phyloP scores from a whole-genome alignment of 2,888 invertebrate genomes.

The Drosophila melanosoma region DNA sequence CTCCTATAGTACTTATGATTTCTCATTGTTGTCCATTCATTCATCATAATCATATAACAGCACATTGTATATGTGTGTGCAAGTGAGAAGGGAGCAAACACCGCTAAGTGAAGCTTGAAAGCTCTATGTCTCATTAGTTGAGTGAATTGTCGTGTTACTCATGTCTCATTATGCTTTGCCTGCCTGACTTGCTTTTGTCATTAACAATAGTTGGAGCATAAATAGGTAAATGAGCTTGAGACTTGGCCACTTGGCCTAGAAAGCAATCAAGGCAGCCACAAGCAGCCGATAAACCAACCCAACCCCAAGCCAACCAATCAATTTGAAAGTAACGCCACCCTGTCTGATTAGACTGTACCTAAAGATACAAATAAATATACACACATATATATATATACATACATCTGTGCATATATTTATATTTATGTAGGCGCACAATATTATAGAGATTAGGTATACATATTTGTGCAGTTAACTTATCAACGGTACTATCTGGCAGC shows the following conservation, averaged over 20 bases:
- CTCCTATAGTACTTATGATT: slow-evolving; percentile 72
- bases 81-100: slow-evolving; percentile 51
- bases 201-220: slow-evolving; percentile 58
- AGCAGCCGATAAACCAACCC: slow-evolving; percentile 9
- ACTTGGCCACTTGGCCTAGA: slow-evolving; percentile 77
- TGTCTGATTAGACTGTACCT: slow-evolving; percentile 76
- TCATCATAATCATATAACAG: slow-evolving; percentile 74
- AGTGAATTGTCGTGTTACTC: slow-evolving; percentile 58
- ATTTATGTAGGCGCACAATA: slow-evolving; percentile 1
- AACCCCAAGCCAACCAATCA: slow-evolving; percentile 45
- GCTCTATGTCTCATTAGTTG: slow-evolving; percentile 69
- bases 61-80: slow-evolving; percentile 43
- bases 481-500: slow-evolving; percentile 63
- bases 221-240: slow-evolving; percentile 51
- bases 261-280: slow-evolving; percentile 64
- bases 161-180: slow-evolving; percentile 72
- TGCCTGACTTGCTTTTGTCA: slow-evolving; percentile 53
- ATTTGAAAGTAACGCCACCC: slow-evolving; percentile 63
- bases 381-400: neutral
- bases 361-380: neutral
- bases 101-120: slow-evolving; percentile 72
- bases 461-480: slow-evolving; percentile 65
- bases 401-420: neutral
- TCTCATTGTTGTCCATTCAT: slow-evolving; percentile 72
- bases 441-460: slow-evolving; percentile 7